phyloP scores from a whole-genome alignment of 2,888 invertebrate genomes.

The Meloe dianella region DNA sequence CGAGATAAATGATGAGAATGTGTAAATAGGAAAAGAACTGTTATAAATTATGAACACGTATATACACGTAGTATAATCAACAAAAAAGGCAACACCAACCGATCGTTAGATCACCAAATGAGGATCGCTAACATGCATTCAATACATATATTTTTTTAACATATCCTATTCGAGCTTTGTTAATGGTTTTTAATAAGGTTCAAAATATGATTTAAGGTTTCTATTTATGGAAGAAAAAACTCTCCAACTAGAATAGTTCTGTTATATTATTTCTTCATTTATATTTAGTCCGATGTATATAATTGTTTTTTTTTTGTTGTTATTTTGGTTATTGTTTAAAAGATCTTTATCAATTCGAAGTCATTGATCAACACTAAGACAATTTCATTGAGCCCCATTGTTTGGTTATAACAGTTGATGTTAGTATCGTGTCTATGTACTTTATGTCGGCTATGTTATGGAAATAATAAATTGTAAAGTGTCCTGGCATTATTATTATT shows the following conservation, averaged over 20 bases:
- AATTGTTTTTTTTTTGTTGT: neutral
- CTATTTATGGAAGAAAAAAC: neutral
- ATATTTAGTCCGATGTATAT: neutral
- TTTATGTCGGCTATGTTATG: conserved; percentile 32
- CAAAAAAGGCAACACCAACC: too few relatives aligned
- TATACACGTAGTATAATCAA: neutral
- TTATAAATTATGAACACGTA: neutral
- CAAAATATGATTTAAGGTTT: neutral
- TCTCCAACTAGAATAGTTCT: neutral
- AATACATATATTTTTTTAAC: neutral
- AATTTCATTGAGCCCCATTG: conserved; percentile 24
- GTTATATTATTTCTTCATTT: neutral
- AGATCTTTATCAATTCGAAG: neutral
- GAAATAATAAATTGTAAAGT: conserved; percentile 32
- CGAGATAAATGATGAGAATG: neutral
- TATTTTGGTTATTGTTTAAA: neutral
- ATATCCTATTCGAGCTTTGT: neutral
- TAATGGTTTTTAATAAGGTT: neutral
- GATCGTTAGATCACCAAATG: neutral
- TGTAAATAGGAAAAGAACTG: neutral
- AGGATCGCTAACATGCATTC: neutral
- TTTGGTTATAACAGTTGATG: conserved; percentile 22
- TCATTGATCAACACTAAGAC: conserved; percentile 16
- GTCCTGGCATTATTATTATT: conserved; percentile 27
- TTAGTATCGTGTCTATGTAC: conserved; percentile 28